A percentile compares a stretch with the other conserved stretches of the same genome.
Evolutionary conservation across 1,140 invertebrate species (phyloP).

Genomic region (Protaetia brevitarsis): DNA sequence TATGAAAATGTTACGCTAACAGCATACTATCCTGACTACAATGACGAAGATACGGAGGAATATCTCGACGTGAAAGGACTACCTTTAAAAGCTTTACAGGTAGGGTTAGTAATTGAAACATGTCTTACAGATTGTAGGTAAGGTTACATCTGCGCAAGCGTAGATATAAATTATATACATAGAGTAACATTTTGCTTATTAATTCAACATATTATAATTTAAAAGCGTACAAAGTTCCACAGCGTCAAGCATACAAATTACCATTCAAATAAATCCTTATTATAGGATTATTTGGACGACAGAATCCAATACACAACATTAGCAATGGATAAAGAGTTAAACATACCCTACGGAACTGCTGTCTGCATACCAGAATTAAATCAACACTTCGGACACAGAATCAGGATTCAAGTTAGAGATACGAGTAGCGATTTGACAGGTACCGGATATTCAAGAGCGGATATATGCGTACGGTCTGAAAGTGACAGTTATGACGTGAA

Average conservation of each 20-base stretch:
- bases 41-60: constrained; percentile 45
- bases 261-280: background rate
- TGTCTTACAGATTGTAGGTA: no score
- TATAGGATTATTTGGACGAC: constrained; percentile 54
- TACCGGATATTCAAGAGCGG: constrained; percentile 48
- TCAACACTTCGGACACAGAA: constrained; percentile 49
- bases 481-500: constrained; percentile 53
- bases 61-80: constrained; percentile 49
- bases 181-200: no score
- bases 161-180: no score
- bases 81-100: constrained; percentile 52
- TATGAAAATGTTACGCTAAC: constrained; percentile 50
- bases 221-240: no score
- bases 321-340: constrained; percentile 50
- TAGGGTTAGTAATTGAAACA: no score
- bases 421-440: constrained; percentile 45
- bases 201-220: no score
- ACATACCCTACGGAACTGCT: constrained; percentile 49
- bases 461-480: constrained; percentile 54
- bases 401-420: constrained; percentile 49
- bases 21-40: constrained; percentile 53
- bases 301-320: constrained; percentile 51
- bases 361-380: constrained; percentile 54
- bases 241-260: no score
- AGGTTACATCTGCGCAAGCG: no score